Evolutionary conservation across 2,797 vertebrate species (phyloP), one percentile per base, ranked within the genome.

Genomic region (Argentina silus): DNA sequence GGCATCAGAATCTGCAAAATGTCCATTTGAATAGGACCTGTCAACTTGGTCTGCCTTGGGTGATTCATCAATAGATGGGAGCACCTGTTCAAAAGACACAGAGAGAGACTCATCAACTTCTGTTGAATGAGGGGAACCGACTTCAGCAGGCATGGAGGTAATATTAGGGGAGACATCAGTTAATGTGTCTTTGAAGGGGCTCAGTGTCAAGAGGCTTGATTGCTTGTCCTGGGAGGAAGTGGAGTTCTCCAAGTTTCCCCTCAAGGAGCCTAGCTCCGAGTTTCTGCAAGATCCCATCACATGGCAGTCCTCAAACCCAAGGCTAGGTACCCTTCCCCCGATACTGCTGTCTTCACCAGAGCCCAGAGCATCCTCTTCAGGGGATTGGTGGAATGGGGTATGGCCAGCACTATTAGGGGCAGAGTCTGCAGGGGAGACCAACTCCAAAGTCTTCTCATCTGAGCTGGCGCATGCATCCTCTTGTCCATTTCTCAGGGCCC

Each of bases 21-120:
- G 85, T 17, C 93, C 88, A 0, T 92, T 85, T 0, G 91, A 65
- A 51, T 78, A 86, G 14, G 83, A 57, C 11, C 66, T 7, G 27
- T 83, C 83, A 50, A 65, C 79, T 1, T 53, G 47, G 0, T 91
- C 78, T 57, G 89, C 91, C 1, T 88, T 88, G 0, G 87, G 89
- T 14, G 91, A 84, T 68, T 93, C 91, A 36, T 80, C 90, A 69
- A 93, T 85, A 0, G 93, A 89, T 0, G 94, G 94, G 44, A 94
- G 85, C 0, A 93, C 91, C 70, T 96, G 96, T 83, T 98, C 96
- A 0, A 95, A 95, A 68, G 96, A 97, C 7, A 94, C 92, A 0
- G 96, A 97, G 0, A 96, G 89, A 0, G 96, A 96, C 75, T 96
- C 94, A 0, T 97, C 96, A 1, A 96, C 95, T 79, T 97, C 96